A percentile compares a stretch with the other conserved stretches of the same genome.
These are phyloP conservation scores for Sebastes umbrosus DNA, from an alignment of 2,797 vertebrate genomes.

Conservation along the genomic window DNA sequence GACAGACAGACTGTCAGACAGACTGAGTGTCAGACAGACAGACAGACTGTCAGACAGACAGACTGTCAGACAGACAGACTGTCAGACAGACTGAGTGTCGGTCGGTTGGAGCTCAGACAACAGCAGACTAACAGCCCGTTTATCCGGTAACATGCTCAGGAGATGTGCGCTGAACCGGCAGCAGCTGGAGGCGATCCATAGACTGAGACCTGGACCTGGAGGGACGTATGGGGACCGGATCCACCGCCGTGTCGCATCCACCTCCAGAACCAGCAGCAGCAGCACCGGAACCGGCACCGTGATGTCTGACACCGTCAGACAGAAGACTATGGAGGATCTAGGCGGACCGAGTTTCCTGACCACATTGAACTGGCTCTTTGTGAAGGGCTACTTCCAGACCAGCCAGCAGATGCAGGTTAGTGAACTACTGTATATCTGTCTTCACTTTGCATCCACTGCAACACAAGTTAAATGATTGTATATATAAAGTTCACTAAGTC, in stretches of 20 bases:
- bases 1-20: too few relatives aligned
- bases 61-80: too few relatives aligned
- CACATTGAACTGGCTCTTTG: constrained; percentile 79
- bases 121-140: not conserved
- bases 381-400: constrained; percentile 77
- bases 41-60: too few relatives aligned
- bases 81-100: not conserved
- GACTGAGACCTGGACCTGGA: not conserved
- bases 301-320: constrained; percentile 11
- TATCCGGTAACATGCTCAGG: constrained; percentile 57
- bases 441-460: not conserved
- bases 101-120: too few relatives aligned
- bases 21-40: too few relatives aligned
- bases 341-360: constrained; percentile 72
- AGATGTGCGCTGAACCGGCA: constrained; percentile 15
- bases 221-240: not conserved
- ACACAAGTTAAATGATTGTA: too few relatives aligned
- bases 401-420: constrained; percentile 79
- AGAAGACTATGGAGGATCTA: constrained; percentile 75
- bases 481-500: too few relatives aligned
- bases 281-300: not conserved
- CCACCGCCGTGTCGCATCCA: constrained; percentile 10
- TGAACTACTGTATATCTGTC: not conserved
- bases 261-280: not conserved
- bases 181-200: not conserved